phyloP scores from a whole-genome alignment of 2,888 invertebrate species.

The Tenthredo amoena region DNA sequence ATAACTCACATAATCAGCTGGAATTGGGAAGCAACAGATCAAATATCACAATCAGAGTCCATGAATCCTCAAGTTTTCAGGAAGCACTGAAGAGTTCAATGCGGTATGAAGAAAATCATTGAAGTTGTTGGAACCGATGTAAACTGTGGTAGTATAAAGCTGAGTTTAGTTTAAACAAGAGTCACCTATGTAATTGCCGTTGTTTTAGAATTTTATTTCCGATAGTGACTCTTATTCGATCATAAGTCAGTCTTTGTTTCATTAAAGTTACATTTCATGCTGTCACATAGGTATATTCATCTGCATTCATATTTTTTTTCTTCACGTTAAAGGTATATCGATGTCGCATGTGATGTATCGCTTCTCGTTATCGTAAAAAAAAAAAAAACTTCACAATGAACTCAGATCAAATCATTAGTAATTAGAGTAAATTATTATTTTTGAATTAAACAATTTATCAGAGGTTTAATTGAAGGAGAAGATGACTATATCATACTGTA shows the following conservation, averaged over 20 bases:
- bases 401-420: not conserved
- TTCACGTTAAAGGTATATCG: not conserved
- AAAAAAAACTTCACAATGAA: not conserved
- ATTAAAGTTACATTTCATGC: not conserved
- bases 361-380: not conserved
- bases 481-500: not conserved
- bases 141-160: not conserved
- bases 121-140: not conserved
- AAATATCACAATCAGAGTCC: not conserved
- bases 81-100: not conserved
- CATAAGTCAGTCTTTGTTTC: not conserved
- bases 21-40: not conserved
- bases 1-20: not conserved
- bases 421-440: conserved; percentile 11
- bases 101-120: not conserved
- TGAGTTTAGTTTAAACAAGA: conserved; percentile 8
- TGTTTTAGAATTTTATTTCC: not conserved
- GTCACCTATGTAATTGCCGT: not conserved
- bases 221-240: not conserved
- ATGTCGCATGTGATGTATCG: not conserved
- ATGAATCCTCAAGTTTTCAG: not conserved
- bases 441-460: conserved; percentile 2
- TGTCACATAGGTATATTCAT: not conserved
- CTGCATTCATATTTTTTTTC: not conserved
- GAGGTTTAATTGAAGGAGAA: not conserved